Evolutionary conservation across 2,888 invertebrate genomes (phyloP).

Genomic region (Mechanitis messenoides): DNA sequence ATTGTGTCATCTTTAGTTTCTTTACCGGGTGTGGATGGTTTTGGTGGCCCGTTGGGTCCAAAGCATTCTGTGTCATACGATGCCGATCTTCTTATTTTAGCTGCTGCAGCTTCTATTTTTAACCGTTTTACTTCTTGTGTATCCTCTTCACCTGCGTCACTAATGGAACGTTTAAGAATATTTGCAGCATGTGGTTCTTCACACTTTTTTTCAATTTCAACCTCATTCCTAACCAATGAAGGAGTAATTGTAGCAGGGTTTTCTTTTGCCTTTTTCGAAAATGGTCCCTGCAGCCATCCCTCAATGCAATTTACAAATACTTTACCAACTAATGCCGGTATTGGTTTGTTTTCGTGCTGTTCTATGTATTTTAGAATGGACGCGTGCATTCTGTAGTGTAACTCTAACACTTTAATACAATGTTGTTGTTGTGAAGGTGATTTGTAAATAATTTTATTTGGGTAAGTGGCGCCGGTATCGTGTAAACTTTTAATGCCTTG

Average conservation of each 20-base stretch:
- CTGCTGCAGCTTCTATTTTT: conserved; percentile 63
- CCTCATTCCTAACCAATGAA: conserved; percentile 28
- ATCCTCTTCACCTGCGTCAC: conserved; percentile 67
- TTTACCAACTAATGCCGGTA: conserved; percentile 77
- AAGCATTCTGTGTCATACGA: conserved; percentile 65
- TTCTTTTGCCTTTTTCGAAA: conserved; percentile 55
- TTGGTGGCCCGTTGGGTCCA: conserved; percentile 30
- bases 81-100: conserved; percentile 64
- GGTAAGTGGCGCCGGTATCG: conserved; percentile 89
- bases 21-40: conserved; percentile 18
- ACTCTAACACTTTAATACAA: conserved; percentile 92
- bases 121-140: conserved; percentile 59
- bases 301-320: conserved; percentile 77
- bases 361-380: conserved; percentile 92
- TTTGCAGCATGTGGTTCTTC: conserved; percentile 58
- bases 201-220: conserved; percentile 43
- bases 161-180: conserved; percentile 67
- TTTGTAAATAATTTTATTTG: conserved; percentile 89
- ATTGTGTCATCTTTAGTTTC: conserved; percentile 33
- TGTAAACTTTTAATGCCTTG: conserved; percentile 86
- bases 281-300: conserved; percentile 66
- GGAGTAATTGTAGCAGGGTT: conserved; percentile 31
- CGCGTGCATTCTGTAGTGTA: conserved; percentile 89
- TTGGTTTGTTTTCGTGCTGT: conserved; percentile 82
- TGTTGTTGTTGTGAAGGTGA: conserved; percentile 87